Conservation (phyloP, 1,140 invertebrate genomes). For the Dendrolimus kikuchii region DNA sequence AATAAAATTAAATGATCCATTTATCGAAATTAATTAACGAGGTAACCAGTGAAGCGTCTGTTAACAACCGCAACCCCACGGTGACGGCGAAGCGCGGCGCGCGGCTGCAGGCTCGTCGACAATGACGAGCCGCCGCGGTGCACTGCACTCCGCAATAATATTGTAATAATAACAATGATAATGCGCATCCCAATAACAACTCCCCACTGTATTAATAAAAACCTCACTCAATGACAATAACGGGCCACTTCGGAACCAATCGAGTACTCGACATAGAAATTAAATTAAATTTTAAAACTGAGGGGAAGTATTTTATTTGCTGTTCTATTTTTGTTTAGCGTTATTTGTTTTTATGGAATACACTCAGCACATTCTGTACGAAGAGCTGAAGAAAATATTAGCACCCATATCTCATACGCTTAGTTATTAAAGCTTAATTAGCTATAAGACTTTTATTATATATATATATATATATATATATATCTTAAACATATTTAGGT, state of each 20-base stretch:
- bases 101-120: background rate
- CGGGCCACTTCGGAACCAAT: constrained; percentile 55
- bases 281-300: constrained; percentile 39
- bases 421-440: no score
- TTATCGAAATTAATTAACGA: constrained; percentile 71
- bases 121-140: constrained; percentile 10
- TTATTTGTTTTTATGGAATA: background rate
- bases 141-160: constrained; percentile 30
- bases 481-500: no score
- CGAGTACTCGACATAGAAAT: constrained; percentile 45
- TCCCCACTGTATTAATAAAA: constrained; percentile 64
- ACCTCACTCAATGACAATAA: constrained; percentile 66
- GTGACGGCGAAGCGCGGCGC: background rate
- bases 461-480: no score
- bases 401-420: no score
- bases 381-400: no score
- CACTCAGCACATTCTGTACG: background rate
- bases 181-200: constrained; percentile 43
- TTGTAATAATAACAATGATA: constrained; percentile 54
- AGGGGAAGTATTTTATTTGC: constrained; percentile 12
- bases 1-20: constrained; percentile 72
- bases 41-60: constrained; percentile 59
- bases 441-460: no score
- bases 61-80: constrained; percentile 41
- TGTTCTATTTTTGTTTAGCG: background rate